These are phyloP conservation scores for Norana najaformis DNA, from an alignment of 2,888 invertebrate genomes.

Conservation along the genomic window DNA sequence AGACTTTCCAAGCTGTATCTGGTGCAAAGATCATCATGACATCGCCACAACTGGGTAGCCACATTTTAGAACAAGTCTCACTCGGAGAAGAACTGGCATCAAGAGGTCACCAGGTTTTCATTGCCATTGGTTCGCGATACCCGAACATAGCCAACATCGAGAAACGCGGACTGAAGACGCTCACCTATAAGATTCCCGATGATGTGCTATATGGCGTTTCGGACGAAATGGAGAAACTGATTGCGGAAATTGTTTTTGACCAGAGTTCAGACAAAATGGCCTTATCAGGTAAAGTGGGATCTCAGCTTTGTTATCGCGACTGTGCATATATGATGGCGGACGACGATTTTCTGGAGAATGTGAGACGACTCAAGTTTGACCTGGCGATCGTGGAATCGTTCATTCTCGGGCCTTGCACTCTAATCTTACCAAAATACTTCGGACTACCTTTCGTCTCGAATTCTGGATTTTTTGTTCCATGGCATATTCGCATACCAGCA, in stretches of 20 bases:
- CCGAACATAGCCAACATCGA: neutral
- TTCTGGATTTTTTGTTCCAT: neutral
- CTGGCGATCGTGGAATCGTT: conserved; percentile 26
- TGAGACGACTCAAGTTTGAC: conserved; percentile 21
- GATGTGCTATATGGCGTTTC: neutral
- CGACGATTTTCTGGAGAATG: conserved; percentile 19
- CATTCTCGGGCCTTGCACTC: neutral
- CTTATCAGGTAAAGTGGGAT: neutral
- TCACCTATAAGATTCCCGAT: conserved; percentile 9
- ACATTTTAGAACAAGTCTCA: conserved; percentile 23
- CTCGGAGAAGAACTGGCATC: conserved; percentile 32
- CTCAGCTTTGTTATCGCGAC: neutral
- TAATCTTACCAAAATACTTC: conserved; percentile 22
- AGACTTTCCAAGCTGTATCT: neutral
- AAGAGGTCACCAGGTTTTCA: conserved; percentile 36
- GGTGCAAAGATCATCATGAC: conserved; percentile 32
- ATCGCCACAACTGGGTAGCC: conserved; percentile 28
- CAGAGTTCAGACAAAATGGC: neutral
- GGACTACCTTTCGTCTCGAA: conserved; percentile 27
- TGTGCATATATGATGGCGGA: conserved; percentile 26
- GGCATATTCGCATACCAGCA: conserved; percentile 27
- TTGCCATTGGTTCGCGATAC: conserved; percentile 19
- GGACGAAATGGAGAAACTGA: neutral
- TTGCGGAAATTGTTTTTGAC: neutral
- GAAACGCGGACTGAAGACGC: conserved; percentile 15